A percentile compares a stretch with the other conserved stretches of the same genome.
These are phyloP conservation scores for Catharus bicknelli DNA, from an alignment of 2,113 vertebrate genomes.

Conservation along the genomic window DNA sequence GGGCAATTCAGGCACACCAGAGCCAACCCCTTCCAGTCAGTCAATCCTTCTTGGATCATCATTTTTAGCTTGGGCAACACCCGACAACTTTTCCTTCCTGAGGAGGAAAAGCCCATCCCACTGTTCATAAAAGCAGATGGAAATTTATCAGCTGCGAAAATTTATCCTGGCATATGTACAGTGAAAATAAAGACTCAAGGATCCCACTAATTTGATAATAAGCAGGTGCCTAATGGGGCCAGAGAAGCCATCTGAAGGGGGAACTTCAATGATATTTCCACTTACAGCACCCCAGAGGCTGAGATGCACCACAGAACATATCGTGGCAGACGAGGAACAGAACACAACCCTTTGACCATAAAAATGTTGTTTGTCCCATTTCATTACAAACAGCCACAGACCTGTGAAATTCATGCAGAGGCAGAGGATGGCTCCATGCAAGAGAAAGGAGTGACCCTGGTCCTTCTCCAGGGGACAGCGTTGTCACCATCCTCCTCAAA, in stretches of 20 bases:
- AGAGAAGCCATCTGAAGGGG: neutral
- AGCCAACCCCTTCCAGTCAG: slow-evolving; percentile 40
- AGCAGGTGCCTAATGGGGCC: neutral
- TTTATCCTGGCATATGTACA: neutral
- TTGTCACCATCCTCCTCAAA: neutral
- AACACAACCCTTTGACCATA: neutral
- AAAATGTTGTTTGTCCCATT: neutral
- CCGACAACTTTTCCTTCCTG: neutral
- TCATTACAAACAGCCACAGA: neutral
- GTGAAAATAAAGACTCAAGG: neutral
- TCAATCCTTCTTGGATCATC: neutral
- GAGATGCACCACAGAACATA: neutral
- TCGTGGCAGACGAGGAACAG: accelerated
- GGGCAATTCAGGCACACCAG: neutral
- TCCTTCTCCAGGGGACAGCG: accelerated
- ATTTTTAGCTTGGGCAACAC: neutral
- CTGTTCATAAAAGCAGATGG: slow-evolving; percentile 10
- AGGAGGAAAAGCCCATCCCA: neutral
- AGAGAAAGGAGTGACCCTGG: neutral
- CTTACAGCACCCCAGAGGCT: neutral
- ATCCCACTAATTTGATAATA: neutral
- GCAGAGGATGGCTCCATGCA: neutral
- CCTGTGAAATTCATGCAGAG: neutral
- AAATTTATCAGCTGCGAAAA: slow-evolving; percentile 18
- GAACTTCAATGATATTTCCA: neutral